These are phyloP conservation scores for Rynchops niger DNA, from an alignment of 2,113 vertebrate species.

Conservation along the genomic window DNA sequence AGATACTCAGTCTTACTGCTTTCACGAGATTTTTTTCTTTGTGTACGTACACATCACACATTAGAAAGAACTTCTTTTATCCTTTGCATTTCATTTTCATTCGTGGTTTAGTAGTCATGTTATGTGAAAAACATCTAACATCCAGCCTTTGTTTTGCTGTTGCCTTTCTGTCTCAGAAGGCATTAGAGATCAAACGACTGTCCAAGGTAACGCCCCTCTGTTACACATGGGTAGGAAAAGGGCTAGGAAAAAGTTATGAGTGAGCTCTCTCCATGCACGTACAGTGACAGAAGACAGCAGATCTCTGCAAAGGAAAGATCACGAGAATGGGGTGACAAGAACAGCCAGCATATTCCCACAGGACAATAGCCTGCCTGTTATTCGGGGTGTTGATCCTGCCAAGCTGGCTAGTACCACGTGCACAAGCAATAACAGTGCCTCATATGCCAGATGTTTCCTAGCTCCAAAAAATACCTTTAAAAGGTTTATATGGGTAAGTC, in stretches of 20 bases:
- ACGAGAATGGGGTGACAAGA: not conserved
- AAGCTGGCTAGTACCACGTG: not conserved
- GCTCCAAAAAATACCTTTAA: not conserved
- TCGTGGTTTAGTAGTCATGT: not conserved
- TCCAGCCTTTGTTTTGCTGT: not conserved
- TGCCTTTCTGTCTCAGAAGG: not conserved
- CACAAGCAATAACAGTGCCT: not conserved
- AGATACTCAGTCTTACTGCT: not conserved
- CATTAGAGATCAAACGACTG: not conserved
- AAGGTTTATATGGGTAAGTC: not conserved
- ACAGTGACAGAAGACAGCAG: not conserved
- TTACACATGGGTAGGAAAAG: not conserved
- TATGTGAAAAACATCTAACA: not conserved
- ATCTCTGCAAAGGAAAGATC: not conserved
- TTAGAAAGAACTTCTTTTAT: not conserved
- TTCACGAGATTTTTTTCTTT: not conserved
- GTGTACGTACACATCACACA: not conserved
- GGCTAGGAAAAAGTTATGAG: not conserved
- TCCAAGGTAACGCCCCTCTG: not conserved
- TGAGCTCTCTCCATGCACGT: not conserved
- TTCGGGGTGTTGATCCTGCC: not conserved
- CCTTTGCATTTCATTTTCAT: not conserved
- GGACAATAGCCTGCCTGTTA: slow-evolving; percentile 3
- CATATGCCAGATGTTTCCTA: not conserved
- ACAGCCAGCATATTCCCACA: slow-evolving; percentile 15